Evolutionary conservation across 1,140 invertebrate genomes (phyloP), one percentile per base, ranked within the genome.

Genomic region (Zaprionus camerounensis): DNA sequence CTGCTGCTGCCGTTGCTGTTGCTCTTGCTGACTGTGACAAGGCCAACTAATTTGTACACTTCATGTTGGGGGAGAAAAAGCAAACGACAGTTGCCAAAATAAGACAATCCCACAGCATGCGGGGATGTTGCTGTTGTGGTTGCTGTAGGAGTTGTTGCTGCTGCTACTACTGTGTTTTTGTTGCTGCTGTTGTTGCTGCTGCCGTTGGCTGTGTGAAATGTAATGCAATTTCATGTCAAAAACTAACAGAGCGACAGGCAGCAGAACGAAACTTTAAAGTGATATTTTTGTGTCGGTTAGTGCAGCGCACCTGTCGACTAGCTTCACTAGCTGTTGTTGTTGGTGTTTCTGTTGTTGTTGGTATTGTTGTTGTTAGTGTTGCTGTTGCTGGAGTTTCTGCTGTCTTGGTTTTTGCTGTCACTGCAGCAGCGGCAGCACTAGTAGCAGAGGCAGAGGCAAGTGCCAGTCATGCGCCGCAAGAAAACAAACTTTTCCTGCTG

Each of bases 31-130:
- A 53, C 57, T 69, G 81, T 90, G 85, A 90, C 84, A 90, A 79
- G 84, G 79, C 75, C 85, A 88, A 88, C 85, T 88, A 90, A 88
- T 88, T 88, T 88, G 85, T 90, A 88, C 81, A 90, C 85, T 88
- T 88, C 85, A 85, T 78, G 57, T 69, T 57, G 66, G 57, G 20
- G 3, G 12, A 58, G 38, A 72, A 75, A 81, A 78, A 90, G 67
- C 84, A 64, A 81, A 88, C 58, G 84, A 88, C 83, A 88, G 84
- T 81, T 83, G 83, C 81, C 78, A 83, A 87, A 84, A 88, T 76
- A 88, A 88, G 83, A 87, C 83, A 87, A 87, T 87, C 41, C 72
- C 72, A 51, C 38, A 62, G 44, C 59, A 63, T 69, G 81, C 74
- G 57, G 62, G 53, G 71, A 46, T 17, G 24, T 31, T 62, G 12